These are phyloP conservation scores for Thymelicus sylvestris DNA, from an alignment of 2,888 invertebrate genomes.

Conservation along the genomic window DNA sequence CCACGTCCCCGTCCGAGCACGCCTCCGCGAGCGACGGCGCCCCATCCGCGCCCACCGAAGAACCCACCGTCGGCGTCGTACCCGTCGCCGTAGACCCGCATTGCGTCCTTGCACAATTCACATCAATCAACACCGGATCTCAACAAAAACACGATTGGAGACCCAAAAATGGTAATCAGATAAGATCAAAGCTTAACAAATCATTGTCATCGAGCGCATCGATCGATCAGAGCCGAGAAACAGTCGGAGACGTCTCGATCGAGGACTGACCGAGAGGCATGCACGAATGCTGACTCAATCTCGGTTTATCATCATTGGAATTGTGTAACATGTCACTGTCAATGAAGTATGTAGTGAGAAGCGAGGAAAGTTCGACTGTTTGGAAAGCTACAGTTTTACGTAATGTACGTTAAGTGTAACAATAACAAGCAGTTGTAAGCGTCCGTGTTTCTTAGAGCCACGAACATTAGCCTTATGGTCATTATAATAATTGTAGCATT, in stretches of 20 bases:
- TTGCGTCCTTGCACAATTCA: slow-evolving; percentile 63
- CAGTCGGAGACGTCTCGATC: slow-evolving; percentile 56
- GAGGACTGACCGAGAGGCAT: slow-evolving; percentile 60
- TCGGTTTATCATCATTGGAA: slow-evolving; percentile 85
- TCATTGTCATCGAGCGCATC: slow-evolving; percentile 70
- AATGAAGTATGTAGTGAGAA: background rate
- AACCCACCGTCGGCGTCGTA: slow-evolving; percentile 82
- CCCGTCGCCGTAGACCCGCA: slow-evolving; percentile 77
- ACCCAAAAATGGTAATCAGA: slow-evolving; percentile 54
- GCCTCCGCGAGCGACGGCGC: slow-evolving; percentile 95
- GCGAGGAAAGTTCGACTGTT: slow-evolving; percentile 22
- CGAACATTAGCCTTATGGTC: slow-evolving; percentile 7
- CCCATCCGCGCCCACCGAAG: slow-evolving; percentile 76
- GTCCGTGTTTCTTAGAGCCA: slow-evolving; percentile 19
- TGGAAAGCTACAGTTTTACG: slow-evolving; percentile 26
- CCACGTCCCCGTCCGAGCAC: slow-evolving; percentile 97
- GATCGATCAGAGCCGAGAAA: slow-evolving; percentile 62
- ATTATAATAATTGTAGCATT: slow-evolving; percentile 33
- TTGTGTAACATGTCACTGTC: slow-evolving; percentile 7
- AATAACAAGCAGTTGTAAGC: slow-evolving; percentile 6
- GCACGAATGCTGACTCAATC: slow-evolving; percentile 77
- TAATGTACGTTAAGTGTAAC: slow-evolving; percentile 12
- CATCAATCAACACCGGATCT: background rate
- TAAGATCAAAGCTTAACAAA: slow-evolving; percentile 82
- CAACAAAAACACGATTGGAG: background rate